A percentile compares a stretch with the other conserved stretches of the same genome.
Evolutionary conservation across 2,888 invertebrate genomes (phyloP).

Genomic region (Neocrepidodera transversa): DNA sequence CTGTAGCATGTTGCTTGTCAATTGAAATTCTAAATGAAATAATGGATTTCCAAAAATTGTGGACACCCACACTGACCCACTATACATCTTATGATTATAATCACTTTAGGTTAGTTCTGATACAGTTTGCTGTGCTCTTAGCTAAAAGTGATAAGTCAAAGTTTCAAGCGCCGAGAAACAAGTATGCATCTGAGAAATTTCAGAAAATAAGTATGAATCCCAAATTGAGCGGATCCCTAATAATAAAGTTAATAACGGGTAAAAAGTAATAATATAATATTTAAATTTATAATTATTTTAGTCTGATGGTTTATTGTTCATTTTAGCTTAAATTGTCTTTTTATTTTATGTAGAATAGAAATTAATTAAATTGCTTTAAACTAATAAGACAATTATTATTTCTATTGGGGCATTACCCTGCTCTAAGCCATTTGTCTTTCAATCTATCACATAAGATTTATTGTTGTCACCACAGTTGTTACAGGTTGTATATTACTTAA

Average conservation of each 20-base stretch:
- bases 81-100: constrained; percentile 78
- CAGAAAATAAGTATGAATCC: constrained; percentile 71
- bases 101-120: constrained; percentile 73
- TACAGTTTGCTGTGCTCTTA: constrained; percentile 74
- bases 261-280: constrained; percentile 23
- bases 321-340: too few relatives aligned
- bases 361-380: too few relatives aligned
- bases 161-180: constrained; percentile 72
- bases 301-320: too few relatives aligned
- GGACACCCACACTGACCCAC: constrained; percentile 77
- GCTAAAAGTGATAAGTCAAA: constrained; percentile 74
- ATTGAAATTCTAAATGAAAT: constrained; percentile 64
- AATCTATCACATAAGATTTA: too few relatives aligned
- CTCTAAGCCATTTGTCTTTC: too few relatives aligned
- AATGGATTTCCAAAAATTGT: constrained; percentile 62
- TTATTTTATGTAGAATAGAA: too few relatives aligned
- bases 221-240: constrained; percentile 65
- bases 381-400: too few relatives aligned
- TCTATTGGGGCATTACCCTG: too few relatives aligned
- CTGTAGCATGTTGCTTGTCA: constrained; percentile 80
- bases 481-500: too few relatives aligned
- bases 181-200: constrained; percentile 68
- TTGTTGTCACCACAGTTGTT: too few relatives aligned
- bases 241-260: constrained; percentile 46
- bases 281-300: not conserved